Evolutionary conservation across 2,888 invertebrate species (phyloP).

Genomic region (Cerastis rubricosa): DNA sequence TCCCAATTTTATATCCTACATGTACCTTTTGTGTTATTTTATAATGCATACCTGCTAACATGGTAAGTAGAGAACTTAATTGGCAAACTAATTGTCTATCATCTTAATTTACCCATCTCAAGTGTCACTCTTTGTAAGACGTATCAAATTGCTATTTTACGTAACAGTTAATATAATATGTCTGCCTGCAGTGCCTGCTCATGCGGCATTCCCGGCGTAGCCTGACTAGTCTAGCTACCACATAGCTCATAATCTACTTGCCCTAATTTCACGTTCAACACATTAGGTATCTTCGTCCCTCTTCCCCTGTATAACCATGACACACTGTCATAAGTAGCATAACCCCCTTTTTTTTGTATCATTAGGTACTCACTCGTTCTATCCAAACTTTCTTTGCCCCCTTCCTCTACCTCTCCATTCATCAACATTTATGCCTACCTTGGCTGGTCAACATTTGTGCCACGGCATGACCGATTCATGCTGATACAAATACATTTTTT

Average conservation of each 20-base stretch:
- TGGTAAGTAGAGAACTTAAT: not conserved
- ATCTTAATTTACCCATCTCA: not conserved
- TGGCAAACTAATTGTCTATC: not conserved
- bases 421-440: not conserved
- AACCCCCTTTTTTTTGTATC: not conserved
- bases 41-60: not conserved
- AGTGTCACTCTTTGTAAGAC: not conserved
- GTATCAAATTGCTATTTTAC: not conserved
- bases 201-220: not conserved
- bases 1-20: not conserved
- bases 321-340: not conserved
- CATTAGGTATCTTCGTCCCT: not conserved
- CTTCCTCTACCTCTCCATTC: not conserved
- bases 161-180: not conserved
- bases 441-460: not conserved
- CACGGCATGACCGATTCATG: not conserved
- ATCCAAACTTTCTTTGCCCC: not conserved
- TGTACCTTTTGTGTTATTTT: not conserved
- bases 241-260: not conserved
- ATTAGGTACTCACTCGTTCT: not conserved
- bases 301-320: not conserved
- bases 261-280: not conserved
- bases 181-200: not conserved
- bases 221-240: not conserved
- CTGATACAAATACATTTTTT: not conserved